A percentile compares a stretch with the other conserved stretches of the same genome.
phyloP scores from a whole-genome alignment of 2,888 invertebrate genomes.

The Tribolium freemani region DNA sequence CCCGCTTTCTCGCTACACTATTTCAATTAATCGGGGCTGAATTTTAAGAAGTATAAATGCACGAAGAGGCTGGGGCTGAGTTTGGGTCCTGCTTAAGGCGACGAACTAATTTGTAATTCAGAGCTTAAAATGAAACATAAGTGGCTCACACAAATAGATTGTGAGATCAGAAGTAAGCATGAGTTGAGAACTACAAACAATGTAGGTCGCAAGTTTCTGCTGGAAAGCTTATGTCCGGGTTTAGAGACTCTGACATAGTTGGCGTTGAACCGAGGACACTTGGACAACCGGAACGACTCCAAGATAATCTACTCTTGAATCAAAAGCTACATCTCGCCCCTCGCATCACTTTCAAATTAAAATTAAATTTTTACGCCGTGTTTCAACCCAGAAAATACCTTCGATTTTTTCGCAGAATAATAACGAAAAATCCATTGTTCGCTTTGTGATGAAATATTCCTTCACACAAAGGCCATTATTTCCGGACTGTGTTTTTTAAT shows the following conservation, averaged over 20 bases:
- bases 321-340: constrained; percentile 47
- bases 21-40: constrained; percentile 4
- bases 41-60: constrained; percentile 9
- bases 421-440: constrained; percentile 37
- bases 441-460: constrained; percentile 20
- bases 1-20: neutral
- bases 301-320: constrained; percentile 52
- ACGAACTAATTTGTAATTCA: constrained; percentile 48
- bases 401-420: constrained; percentile 15
- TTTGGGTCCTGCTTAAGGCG: constrained; percentile 31
- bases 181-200: constrained; percentile 50
- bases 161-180: constrained; percentile 47
- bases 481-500: constrained; percentile 36
- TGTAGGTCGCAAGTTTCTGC: constrained; percentile 46
- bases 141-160: constrained; percentile 48
- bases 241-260: constrained; percentile 44
- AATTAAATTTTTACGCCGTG: constrained; percentile 17
- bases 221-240: constrained; percentile 47
- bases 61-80: neutral
- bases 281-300: constrained; percentile 48
- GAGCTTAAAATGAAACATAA: constrained; percentile 49
- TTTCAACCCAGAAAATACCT: neutral
- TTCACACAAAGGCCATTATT: constrained; percentile 37
- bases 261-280: constrained; percentile 42
- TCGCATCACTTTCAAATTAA: constrained; percentile 45